Evolutionary conservation across 2,113 vertebrate genomes (phyloP).

Genomic region (Datnioides undecimradiatus): DNA sequence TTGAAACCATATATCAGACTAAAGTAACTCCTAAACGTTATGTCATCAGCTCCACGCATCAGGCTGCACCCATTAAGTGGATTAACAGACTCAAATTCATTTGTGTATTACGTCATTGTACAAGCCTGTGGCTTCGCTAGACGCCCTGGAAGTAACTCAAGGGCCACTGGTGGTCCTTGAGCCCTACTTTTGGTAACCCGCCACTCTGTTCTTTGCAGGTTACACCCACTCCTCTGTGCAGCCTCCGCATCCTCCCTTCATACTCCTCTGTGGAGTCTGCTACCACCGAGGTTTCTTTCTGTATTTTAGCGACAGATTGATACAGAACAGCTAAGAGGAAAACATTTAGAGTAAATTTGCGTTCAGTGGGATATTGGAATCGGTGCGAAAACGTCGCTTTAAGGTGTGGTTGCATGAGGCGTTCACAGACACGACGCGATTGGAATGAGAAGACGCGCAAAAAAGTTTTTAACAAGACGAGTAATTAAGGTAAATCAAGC

Average conservation of each 20-base stretch:
- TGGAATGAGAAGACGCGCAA: constrained; percentile 60
- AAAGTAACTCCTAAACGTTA: not conserved
- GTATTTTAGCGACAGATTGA: not conserved
- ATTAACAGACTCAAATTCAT: not conserved
- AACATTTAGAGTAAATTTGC: not conserved
- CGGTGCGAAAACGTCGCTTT: too few relatives aligned
- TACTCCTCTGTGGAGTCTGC: constrained; percentile 1
- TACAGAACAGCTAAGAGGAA: not conserved
- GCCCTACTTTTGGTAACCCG: constrained; percentile 31
- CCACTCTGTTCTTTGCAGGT: constrained; percentile 15
- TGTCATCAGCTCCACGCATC: not conserved
- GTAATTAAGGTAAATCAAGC: constrained; percentile 50
- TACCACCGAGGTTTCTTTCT: not conserved
- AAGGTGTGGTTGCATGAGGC: constrained; percentile 40
- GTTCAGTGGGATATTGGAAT: not conserved
- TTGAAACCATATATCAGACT: not conserved
- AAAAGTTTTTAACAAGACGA: constrained; percentile 23
- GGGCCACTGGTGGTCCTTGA: constrained; percentile 30
- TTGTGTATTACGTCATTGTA: constrained; percentile 1
- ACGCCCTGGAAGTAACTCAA: not conserved
- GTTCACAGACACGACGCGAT: constrained; percentile 31
- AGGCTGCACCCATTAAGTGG: not conserved
- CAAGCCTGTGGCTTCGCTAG: not conserved
- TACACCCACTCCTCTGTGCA: constrained; percentile 57
- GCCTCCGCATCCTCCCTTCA: constrained; percentile 54